Base-by-base conservation (phyloP, 1,140 invertebrate genomes). In the Goniozus legneri region DNA sequence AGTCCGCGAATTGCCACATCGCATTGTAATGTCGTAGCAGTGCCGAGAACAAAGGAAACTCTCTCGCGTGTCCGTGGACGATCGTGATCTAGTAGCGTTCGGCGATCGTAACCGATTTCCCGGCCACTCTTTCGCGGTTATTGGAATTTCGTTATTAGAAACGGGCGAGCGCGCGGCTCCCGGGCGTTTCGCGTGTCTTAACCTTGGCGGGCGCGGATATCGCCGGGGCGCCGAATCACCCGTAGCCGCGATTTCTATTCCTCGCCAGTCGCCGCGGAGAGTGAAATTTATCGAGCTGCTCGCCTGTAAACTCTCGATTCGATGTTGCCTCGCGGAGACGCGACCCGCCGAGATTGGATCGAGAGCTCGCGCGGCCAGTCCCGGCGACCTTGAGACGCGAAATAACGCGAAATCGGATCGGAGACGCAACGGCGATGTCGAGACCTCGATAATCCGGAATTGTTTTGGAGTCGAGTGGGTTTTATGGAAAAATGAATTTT, bases 41-140 rank as follows among this genome's bases (percentile, higher is more conserved):
- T 37, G 42, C 40, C 27, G 39, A 42, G 34, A 42, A 58, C 54
- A 58, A 56, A 58, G 56, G 52, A 58, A 56, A n/a, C n/a, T n/a
- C 43, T 44, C 49, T 48, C 35, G 43, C 43, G 34, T 38, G 43
- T 50, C 42, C 48, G 31, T 50, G 16, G 30, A 47, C 54, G 50
- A 56, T 56, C 44, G 54, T 45, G 54, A 56, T 48, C 52, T 19
- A 44, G 44, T 27, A 14, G 47, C 10, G 18, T 24, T 55, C 37
- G 34, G 35, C 22, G 43, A 32, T 38, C 37, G 27, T 44, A 40
- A 40, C 41, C 20, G 35, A 27, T 27, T 27, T 27, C 10, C 24
- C 10, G 10, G 10, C 10, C 10, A 10, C 24, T 4, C 24, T 10
- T 27, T 27, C 10, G 4, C 24, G 4, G 10, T 27, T 10, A 10